A percentile compares a stretch with the other conserved stretches of the same genome.
These are phyloP conservation scores for Drosophila burlai DNA, from an alignment of 1,140 invertebrate species.

Conservation along the genomic window DNA sequence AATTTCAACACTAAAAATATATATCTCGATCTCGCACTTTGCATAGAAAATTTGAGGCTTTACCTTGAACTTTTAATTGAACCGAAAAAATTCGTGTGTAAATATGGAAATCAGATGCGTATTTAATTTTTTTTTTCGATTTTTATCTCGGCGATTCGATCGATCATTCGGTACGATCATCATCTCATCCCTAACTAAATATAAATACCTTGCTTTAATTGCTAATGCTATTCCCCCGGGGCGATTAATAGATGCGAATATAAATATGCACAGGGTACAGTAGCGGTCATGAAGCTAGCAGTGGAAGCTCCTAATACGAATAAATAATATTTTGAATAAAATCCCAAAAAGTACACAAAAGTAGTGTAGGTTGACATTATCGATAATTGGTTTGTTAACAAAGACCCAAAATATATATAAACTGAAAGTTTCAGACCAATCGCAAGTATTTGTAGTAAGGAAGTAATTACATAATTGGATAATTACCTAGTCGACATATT, in stretches of 20 bases:
- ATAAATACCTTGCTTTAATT: constrained; percentile 58
- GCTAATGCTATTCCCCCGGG: constrained; percentile 64
- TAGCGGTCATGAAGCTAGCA: neutral
- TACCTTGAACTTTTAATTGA: constrained; percentile 61
- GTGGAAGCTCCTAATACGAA: neutral
- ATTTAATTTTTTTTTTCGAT: neutral
- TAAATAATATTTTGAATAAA: too few relatives aligned
- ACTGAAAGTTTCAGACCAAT: neutral
- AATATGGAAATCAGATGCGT: constrained; percentile 41
- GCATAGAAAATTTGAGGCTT: constrained; percentile 59
- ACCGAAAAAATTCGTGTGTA: constrained; percentile 32
- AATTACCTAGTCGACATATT: constrained; percentile 8
- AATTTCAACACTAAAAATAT: constrained; percentile 26
- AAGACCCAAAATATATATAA: neutral
- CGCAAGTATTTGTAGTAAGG: neutral
- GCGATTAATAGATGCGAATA: constrained; percentile 41
- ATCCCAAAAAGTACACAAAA: neutral
- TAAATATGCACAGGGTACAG: constrained; percentile 7
- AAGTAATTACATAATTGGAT: neutral
- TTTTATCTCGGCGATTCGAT: constrained; percentile 18
- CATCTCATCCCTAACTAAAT: constrained; percentile 27
- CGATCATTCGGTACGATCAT: constrained; percentile 10
- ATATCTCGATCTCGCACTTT: constrained; percentile 47
- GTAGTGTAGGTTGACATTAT: neutral
- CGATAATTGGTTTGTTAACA: neutral